Evolutionary conservation across 2,888 invertebrate genomes (phyloP), one percentile per base, ranked within the genome.

Genomic region (Lydus trimaculatus): DNA sequence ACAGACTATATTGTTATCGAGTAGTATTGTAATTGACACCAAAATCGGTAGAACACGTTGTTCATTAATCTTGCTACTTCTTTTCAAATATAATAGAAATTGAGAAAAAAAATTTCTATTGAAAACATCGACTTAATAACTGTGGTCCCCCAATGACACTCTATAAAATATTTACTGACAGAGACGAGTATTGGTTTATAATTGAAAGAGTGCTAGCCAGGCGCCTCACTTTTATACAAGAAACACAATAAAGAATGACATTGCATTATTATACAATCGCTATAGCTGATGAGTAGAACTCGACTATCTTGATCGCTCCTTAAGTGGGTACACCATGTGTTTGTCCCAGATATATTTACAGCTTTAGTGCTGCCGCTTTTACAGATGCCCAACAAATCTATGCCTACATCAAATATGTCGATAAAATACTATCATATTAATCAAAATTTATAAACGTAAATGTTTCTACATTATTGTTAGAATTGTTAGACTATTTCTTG

Each of bases 251-350:
- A 77, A 71, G 78, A 79, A 82, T 82, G 81, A 82, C 81, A 79
- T 72, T 79, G 81, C 81, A 81, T 67, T 79, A 80, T 79, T 76
- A 78, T 78, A 78, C 78, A 80, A 80, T 78, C 76, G 76, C 75
- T 75, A 76, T 73, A 76, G 76, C 75, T 76, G 81, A 81, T 78
- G 79, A 75, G 76, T 76, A 77, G 75, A 77, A 76, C 75, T 73
- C 72, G 69, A 73, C 77, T 77, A 81, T 81, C 80, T 79, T 79
- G 80, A 81, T 80, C 76, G 80, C 80, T 81, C 79, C 80, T 80
- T 81, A 80, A 80, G 80, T 80, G 76, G 77, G 75, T 71, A 77
- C 78, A 79, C 78, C 77, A 78, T 79, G 77, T 78, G 75, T 78
- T 80, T 80, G 79, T 79, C 79, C 79, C 78, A 78, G 77, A 79